phyloP scores from a whole-genome alignment of 64 coral and sea anemone species.

The Orbicella faveolata region DNA sequence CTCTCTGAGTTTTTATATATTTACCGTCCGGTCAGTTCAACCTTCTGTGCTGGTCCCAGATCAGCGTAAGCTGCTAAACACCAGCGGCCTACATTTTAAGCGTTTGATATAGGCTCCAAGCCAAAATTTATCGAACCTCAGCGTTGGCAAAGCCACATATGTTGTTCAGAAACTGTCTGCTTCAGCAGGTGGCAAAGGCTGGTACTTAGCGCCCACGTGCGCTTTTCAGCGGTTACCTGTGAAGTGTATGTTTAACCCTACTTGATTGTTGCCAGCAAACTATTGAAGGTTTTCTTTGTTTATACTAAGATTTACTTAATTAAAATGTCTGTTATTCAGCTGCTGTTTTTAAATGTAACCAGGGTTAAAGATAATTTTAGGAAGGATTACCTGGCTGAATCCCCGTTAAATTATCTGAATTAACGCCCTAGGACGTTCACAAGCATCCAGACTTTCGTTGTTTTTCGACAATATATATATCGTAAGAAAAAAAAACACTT shows the following conservation, averaged over 20 bases:
- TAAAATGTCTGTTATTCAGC: not conserved
- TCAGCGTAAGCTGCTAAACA: not conserved
- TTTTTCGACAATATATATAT: too few relatives aligned
- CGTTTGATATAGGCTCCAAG: not conserved
- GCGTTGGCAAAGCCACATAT: not conserved
- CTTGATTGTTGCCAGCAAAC: too few relatives aligned
- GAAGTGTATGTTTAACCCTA: not conserved
- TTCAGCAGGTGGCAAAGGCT: conserved; percentile 1
- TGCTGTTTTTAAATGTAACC: too few relatives aligned
- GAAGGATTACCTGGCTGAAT: too few relatives aligned
- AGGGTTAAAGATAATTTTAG: too few relatives aligned
- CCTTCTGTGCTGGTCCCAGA: not conserved
- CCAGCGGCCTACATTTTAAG: conserved; percentile 35
- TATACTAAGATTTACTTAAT: not conserved
- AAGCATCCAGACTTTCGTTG: too few relatives aligned
- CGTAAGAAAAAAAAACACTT: too few relatives aligned
- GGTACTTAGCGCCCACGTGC: not conserved
- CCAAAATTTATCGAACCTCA: conserved; percentile 12
- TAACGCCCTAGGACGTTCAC: too few relatives aligned
- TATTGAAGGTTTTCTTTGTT: not conserved
- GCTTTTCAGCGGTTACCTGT: conserved; percentile 6
- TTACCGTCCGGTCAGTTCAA: not conserved
- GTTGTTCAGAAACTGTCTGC: not conserved
- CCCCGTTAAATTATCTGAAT: too few relatives aligned
- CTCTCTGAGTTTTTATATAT: not conserved